Percentiles rank a stretch among this genome's conserved stretches.
Evolutionary conservation across 53 echinoderm and acorn worm species (phyloP).

Genomic region (Luidia sarsii): DNA sequence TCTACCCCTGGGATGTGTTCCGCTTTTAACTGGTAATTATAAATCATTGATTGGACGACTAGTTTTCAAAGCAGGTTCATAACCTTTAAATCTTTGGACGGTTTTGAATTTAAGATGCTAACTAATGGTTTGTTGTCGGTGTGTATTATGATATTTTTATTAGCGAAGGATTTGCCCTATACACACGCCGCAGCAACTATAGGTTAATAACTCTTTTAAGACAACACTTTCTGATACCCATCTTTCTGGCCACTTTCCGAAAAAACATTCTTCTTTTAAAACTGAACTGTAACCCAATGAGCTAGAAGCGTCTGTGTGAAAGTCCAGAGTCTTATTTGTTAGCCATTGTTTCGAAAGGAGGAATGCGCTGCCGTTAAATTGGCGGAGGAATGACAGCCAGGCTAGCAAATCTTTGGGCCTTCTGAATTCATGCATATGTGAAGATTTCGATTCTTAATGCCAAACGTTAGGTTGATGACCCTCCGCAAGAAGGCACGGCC

Average conservation of each 20-base stretch:
- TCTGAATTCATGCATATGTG: not conserved
- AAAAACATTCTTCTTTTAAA: not conserved
- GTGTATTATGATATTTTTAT: not conserved
- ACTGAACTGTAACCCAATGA: not conserved
- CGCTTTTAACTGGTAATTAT: not conserved
- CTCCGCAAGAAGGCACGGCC: constrained; percentile 6
- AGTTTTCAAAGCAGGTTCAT: too few species aligned
- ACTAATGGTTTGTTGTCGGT: too few species aligned
- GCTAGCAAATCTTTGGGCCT: not conserved
- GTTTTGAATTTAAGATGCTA: too few species aligned
- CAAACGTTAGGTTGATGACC: not conserved
- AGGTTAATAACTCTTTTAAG: not conserved
- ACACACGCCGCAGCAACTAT: not conserved
- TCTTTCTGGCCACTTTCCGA: not conserved
- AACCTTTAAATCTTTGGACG: too few species aligned
- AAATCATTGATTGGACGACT: too few species aligned
- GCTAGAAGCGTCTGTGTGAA: constrained; percentile 3
- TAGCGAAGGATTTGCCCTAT: not conserved
- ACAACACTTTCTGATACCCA: not conserved
- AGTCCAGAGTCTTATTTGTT: not conserved
- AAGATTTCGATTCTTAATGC: not conserved
- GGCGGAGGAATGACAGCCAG: not conserved
- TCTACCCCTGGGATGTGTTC: too few species aligned
- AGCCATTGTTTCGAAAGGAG: constrained; percentile 14
- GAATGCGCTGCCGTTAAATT: too few species aligned